Evolutionary conservation across 2,797 vertebrate genomes (phyloP), one percentile per base, ranked within the genome.

Genomic region (Myoxocephalus aenaeus): DNA sequence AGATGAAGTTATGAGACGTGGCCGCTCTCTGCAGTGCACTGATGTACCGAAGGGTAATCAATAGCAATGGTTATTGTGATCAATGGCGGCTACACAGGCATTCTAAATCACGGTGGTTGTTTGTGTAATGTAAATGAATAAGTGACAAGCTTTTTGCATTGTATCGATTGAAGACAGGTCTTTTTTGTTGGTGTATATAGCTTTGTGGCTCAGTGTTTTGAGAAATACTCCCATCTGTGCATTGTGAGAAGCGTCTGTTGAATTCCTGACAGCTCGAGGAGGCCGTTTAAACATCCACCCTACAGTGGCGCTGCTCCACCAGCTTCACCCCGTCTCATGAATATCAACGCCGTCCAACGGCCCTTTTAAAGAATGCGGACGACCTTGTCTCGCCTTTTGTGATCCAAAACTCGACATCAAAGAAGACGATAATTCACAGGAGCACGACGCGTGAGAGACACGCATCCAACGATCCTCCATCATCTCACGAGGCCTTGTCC

Each of bases 171-270:
- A 65, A 80, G 75, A 75, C 61, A 56, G 34, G 25, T 72, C 65
- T 59, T 61, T 38, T 9, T 20, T 80, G 53, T 56, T 80, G 68
- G 25, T 61, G 62, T 4, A 79, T 80, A 80, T 68, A 75, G 79
- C 73, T 63, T 76, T 10, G 22, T 42, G 18, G 32, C 18, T 51
- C 58, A 51, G 25, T 68, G 62, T 25, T 71, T 77, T 69, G 73
- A 85, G 86, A 86, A 81, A 85, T 62, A 65, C 75, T 70, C 80
- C 80, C 75, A 70, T 81, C 70, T 76, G 50, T 66, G 71, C 63
- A 25, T 29, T 56, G 75, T 2, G 63, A 75, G 78, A 70, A 83
- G 81, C 53, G 12, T 89, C 80, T 86, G 85, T 70, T 84, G 51
- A 70, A 64, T 66, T 79, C 65, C 57, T 57, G n/a, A 73, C 84